Evolutionary conservation across 2,797 vertebrate genomes (phyloP), one percentile per base, ranked within the genome.

Genomic region (Heterohyrax brucei): DNA sequence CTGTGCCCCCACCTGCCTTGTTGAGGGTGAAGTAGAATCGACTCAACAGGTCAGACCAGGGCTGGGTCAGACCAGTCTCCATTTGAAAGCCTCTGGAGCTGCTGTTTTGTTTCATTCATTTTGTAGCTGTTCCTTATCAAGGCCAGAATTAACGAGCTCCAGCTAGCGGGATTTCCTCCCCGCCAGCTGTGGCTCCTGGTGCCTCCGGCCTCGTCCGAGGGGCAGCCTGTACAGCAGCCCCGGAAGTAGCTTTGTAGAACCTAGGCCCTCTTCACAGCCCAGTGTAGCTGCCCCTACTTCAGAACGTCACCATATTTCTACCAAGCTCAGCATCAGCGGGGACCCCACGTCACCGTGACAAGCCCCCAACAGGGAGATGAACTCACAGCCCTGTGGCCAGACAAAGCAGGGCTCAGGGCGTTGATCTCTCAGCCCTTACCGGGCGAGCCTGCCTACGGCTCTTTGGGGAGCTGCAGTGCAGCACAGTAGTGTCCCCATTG

Each of bases 361-460:
- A 87, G 4, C 26, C 72, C 53, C 1, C 21, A 77, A 59, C 46
- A 4, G 28, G 87, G 64, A 95, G 92, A 91, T 95, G 21, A 90
- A 12, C 28, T 53, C 24, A 1, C 70, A 61, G 81, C 90, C 85
- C 59, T 50, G 2, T 1, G 28, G 70, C 44, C 10, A 0, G 3
- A 44, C 76, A 66, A 83, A 62, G 22, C 44, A 39, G 24, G 24
- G 18, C 24, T 4, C 33, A 1, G 22, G 28, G 28, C 70, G 4
- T 0, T 26, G 21, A 18, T 64, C 76, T 59, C 56, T 62, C 0
- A 1, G 9, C n/a, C n/a, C 83, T 95, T 91, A 89, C 83, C 75
- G 0, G 2, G 0, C 1, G 39, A 56, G 46, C 39, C 64, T 64
- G 12, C 14, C 4, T 19, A 4, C 9, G 72, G 64, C 30, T 75